Percentiles rank a stretch among this genome's conserved stretches.
Evolutionary conservation across 2,797 vertebrate species (phyloP).

Genomic region (Galago senegalensis): DNA sequence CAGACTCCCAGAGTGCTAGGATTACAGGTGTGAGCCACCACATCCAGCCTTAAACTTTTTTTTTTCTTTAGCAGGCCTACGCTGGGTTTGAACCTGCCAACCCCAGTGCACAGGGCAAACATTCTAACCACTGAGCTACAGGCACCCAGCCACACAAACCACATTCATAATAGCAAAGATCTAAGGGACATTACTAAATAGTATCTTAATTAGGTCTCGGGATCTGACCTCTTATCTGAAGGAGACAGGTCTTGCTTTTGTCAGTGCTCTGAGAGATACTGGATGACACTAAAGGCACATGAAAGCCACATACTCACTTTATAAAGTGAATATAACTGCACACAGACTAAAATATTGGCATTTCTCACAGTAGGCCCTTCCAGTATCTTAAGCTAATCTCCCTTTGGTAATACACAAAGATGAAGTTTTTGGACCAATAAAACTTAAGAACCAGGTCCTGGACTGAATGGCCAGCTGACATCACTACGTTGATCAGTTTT

Average conservation of each 20-base stretch:
- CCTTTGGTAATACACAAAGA: neutral
- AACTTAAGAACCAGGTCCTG: neutral
- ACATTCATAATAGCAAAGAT: neutral
- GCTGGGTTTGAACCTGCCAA: too few relatives aligned
- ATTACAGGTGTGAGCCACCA: too few relatives aligned
- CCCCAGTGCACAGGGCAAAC: too few relatives aligned
- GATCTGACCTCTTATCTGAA: conserved; percentile 21
- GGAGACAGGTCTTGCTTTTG: neutral
- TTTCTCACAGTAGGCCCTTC: neutral
- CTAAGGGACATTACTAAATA: conserved; percentile 36
- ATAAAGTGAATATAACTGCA: conserved; percentile 25
- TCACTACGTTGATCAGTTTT: neutral
- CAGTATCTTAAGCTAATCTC: neutral
- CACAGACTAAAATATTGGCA: neutral
- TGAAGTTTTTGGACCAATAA: neutral
- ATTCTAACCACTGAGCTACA: too few relatives aligned
- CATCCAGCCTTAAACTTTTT: too few relatives aligned
- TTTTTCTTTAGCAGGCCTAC: too few relatives aligned
- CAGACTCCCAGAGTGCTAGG: too few relatives aligned
- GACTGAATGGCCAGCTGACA: neutral
- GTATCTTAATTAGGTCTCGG: conserved; percentile 22
- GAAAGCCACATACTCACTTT: conserved; percentile 42
- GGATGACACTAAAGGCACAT: neutral
- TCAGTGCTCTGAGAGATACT: neutral
- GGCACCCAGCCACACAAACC: neutral